Evolutionary conservation across 2,797 vertebrate genomes (phyloP), one percentile per base, ranked within the genome.

Genomic region (Enteromius treurensis): DNA sequence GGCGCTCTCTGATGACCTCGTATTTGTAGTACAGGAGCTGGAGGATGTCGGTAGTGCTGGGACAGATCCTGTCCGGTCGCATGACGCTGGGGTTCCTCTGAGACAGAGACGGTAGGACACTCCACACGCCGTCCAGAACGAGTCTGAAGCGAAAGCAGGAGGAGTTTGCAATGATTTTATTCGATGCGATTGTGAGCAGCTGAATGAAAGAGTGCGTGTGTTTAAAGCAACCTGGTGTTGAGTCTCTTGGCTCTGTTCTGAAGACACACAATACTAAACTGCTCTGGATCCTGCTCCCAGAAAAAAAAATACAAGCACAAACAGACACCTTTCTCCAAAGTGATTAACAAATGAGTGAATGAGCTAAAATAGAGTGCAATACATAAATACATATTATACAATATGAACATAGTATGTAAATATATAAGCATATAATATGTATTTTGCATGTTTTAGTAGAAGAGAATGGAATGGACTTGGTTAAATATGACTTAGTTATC

Each of bases 11-110:
- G 86, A 95, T 90, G 13, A 90, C 87, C 19, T 94, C 92, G 60
- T 95, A 95, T 86, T 95, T 96, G 71, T 92, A 90, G 34, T 92
- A 90, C 77, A 94, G 81, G 78, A 95, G 79, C 13, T 90, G 89
- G 21, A 94, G 89, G 58, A 94, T 15, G 1, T 95, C 93, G 13
- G 90, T 86, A 17, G 85, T 70, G 47, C 90, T 89, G 80, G 92
- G 79, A 8, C 11, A 86, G 45, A 90, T 90, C 90, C 89, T 91
- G 4, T 88, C 37, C 29, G 89, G 90, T 86, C 77, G 42, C 85
- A 78, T 86, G 5, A 84, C 40, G 4, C 49, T 34, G 13, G 37
- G 71, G 55, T 75, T 74, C 7, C 45, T 77, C 34, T 83, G 83
- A 74, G 83, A 77, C 32, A 85, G 79, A 84, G 86, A 84, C 9